Evolutionary conservation across 1,140 invertebrate genomes (phyloP), one percentile per base, ranked within the genome.

Genomic region (Odontomachus brunneus): DNA sequence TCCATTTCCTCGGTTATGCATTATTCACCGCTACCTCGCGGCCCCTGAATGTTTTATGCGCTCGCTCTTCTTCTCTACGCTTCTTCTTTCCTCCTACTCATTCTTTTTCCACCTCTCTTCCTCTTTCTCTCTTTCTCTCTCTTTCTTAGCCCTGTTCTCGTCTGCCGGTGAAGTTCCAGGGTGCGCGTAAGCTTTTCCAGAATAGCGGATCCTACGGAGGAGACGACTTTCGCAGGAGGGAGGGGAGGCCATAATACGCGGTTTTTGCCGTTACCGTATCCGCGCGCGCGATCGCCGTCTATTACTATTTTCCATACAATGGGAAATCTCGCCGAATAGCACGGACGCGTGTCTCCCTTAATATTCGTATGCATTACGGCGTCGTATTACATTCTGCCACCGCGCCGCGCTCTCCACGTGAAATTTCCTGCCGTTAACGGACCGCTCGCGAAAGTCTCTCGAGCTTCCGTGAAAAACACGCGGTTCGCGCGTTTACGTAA

Each of bases 1-100:
- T 94, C 92, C 92, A 93, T 94, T 93, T 93, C 91, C 90, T 86
- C 59, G 83, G 85, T 85, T 89, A 93, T 93, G 90, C 92, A 93
- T 94, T 93, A 94, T 94, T 94, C 92, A 93, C 90, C 67, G 83
- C 75, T 83, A 90, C 89, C 89, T 73, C 84, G 83, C 86, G 85
- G 80, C 82, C 88, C 87, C 84, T 91, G 89, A 93, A 93, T 93
- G 91, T 93, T 93, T 93, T 92, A 92, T 91, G 88, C 82, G 83
- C 81, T 87, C 87, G 74, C 72, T 83, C 84, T 84, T 86, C 84
- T 85, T 87, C 74, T 26, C 65, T 26, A 48, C 57, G 4, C 33
- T 29, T 71, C 60, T 63, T 63, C 53, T 66, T 73, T 60, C 15
- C 24, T 57, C 59, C 29, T 5, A n/a, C 81, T 87, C 87, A 72